phyloP scores from a whole-genome alignment of 1,140 invertebrate genomes.

The Drosophila tropicalis region DNA sequence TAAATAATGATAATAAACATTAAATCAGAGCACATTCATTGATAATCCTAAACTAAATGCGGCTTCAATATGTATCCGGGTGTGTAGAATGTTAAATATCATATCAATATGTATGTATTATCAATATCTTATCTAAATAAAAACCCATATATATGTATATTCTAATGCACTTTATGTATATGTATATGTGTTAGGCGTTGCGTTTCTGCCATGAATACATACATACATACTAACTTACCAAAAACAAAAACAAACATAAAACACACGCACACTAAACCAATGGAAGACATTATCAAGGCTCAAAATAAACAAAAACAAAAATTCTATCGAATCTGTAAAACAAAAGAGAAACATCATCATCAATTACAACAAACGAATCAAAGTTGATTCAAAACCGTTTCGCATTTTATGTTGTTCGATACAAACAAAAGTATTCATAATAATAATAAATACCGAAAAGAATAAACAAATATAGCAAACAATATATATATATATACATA shows the following conservation, averaged over 20 bases:
- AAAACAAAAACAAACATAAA: too few species aligned
- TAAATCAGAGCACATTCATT: constrained; percentile 78
- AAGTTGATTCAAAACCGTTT: constrained; percentile 46
- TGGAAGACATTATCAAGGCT: too few species aligned
- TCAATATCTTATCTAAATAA: constrained; percentile 12
- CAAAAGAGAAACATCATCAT: constrained; percentile 66
- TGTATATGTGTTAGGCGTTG: constrained; percentile 82
- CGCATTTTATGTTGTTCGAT: constrained; percentile 28
- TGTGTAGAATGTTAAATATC: constrained; percentile 73
- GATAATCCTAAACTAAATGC: constrained; percentile 55
- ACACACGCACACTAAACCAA: too few species aligned
- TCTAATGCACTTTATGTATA: constrained; percentile 74
- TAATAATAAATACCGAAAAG: constrained; percentile 20
- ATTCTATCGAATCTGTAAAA: background rate
- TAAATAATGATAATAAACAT: constrained; percentile 39
- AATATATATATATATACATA: too few species aligned
- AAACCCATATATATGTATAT: constrained; percentile 18
- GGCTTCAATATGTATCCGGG: constrained; percentile 71
- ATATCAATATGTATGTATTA: constrained; percentile 21
- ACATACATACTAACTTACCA: too few species aligned
- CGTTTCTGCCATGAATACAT: too few species aligned
- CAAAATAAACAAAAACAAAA: too few species aligned
- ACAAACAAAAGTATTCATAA: constrained; percentile 18
- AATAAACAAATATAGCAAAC: constrained; percentile 53
- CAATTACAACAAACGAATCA: constrained; percentile 56